Evolutionary conservation across 2,797 vertebrate genomes (phyloP), one percentile per base, ranked within the genome.

Genomic region (Molossus molossus): DNA sequence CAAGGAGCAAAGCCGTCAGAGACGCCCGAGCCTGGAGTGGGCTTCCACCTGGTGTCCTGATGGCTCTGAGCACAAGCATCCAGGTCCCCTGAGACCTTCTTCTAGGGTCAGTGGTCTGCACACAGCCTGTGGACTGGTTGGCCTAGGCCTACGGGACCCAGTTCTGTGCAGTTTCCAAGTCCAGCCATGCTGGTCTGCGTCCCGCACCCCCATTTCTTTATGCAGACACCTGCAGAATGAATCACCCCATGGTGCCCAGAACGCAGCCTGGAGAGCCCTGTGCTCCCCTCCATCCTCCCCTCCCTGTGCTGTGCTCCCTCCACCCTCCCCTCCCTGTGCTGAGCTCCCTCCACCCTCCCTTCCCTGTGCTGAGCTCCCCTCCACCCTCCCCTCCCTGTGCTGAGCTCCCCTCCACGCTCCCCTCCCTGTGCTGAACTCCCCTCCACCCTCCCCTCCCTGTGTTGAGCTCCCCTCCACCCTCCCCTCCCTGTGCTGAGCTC

Each of bases 71-170:
- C 0, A 1, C 8, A 17, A 2, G 37, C 23, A 27, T 3, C 40
- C 4, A 1, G 12, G 21, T 4, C 1, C 1, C 0, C 2, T 4
- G 25, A 33, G 25, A 20, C 21, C 82, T 8, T 45, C 9, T 12
- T 13, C 27, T 0, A 0, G n/a, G 6, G 3, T 18, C 17, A 17
- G 17, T 1, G 0, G 17, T 5, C 14, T 9, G 11, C 29, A 5
- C 0, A 3, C 12, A 15, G 40, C 67, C 73, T 3, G 2, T 1
- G 12, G 55, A 13, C 25, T 15, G 70, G 11, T 33, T 0, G 1
- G n/a, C 77, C 62, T 12, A 13, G 0, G 25, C 10, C 3, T 1
- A 0, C 3, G 0, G 1, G 2, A 3, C 27, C 37, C 40, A 18
- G 2, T 0, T 20, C 2, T 15, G 18, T 27, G 17, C 9, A 23